These are phyloP conservation scores for Acronicta alni DNA, from an alignment of 2,888 invertebrate genomes.

Conservation along the genomic window DNA sequence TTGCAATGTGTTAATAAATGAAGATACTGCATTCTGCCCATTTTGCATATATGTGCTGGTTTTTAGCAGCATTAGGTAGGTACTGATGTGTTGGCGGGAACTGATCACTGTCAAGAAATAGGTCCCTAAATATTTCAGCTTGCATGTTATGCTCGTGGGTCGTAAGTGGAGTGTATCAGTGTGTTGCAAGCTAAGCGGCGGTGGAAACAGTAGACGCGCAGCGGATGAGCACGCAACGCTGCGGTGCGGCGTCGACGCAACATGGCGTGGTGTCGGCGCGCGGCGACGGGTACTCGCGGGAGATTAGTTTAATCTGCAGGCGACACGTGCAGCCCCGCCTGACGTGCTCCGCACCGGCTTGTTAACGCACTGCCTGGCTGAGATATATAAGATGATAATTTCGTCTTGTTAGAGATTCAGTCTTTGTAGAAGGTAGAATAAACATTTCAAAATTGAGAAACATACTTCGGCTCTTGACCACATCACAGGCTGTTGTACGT, in stretches of 20 bases:
- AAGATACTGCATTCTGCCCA: too few relatives aligned
- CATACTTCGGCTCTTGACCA: too few relatives aligned
- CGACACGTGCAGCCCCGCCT: constrained; percentile 28
- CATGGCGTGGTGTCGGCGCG: background rate
- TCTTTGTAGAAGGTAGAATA: too few relatives aligned
- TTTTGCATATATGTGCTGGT: background rate
- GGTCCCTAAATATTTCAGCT: too few relatives aligned
- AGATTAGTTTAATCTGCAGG: constrained; percentile 45
- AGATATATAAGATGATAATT: too few relatives aligned
- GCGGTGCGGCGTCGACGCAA: background rate
- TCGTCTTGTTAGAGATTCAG: too few relatives aligned
- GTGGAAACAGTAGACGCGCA: background rate
- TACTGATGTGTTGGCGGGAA: background rate
- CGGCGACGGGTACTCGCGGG: constrained; percentile 1
- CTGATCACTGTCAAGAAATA: background rate
- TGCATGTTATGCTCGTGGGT: background rate
- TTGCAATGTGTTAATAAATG: too few relatives aligned
- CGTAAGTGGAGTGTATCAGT: constrained; percentile 4
- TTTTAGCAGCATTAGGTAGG: too few relatives aligned
- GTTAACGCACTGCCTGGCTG: background rate
- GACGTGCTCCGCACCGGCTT: background rate
- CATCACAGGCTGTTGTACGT: too few relatives aligned
- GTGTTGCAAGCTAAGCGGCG: background rate
- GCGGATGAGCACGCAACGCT: background rate
- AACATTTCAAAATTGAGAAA: too few relatives aligned